Conservation (phyloP, 37 sponge, comb jelly and placozoan genomes). For the Amphimedon queenslandica region DNA sequence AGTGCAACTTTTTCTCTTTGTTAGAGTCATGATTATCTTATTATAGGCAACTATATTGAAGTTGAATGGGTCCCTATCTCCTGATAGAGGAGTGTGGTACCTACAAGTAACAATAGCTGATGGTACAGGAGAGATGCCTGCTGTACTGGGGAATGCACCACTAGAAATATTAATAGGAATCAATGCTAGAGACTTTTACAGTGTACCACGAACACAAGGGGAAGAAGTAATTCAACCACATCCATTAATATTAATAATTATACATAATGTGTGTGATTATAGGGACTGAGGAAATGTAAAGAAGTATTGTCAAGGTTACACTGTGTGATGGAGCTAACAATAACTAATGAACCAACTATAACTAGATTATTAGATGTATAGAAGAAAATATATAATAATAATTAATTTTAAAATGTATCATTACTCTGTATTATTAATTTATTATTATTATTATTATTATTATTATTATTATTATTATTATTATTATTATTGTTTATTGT, state of each 20-base stretch:
- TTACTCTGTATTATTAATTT: neutral
- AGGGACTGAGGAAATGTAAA: neutral
- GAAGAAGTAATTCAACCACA: neutral
- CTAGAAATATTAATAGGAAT: conserved; percentile 2
- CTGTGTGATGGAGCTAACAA: conserved; percentile 6
- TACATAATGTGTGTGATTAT: no score
- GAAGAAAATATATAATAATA: neutral
- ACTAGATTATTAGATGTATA: neutral
- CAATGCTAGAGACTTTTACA: neutral
- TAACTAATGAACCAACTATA: neutral
- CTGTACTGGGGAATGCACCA: neutral
- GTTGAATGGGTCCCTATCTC: neutral
- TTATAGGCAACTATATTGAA: no score
- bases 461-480: neutral
- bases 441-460: neutral
- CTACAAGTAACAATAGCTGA: neutral
- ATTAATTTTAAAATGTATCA: neutral
- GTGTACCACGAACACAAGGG: neutral
- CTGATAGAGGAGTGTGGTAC: neutral
- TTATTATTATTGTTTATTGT: neutral
- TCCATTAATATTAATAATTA: neutral
- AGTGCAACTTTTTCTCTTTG: no score
- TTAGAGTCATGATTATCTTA: no score
- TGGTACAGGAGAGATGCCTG: neutral
- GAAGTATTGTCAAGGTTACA: neutral